A percentile compares a stretch with the other conserved stretches of the same genome.
These are phyloP conservation scores for Ormyrus labotus DNA, from an alignment of 2,888 invertebrate species.

Conservation along the genomic window DNA sequence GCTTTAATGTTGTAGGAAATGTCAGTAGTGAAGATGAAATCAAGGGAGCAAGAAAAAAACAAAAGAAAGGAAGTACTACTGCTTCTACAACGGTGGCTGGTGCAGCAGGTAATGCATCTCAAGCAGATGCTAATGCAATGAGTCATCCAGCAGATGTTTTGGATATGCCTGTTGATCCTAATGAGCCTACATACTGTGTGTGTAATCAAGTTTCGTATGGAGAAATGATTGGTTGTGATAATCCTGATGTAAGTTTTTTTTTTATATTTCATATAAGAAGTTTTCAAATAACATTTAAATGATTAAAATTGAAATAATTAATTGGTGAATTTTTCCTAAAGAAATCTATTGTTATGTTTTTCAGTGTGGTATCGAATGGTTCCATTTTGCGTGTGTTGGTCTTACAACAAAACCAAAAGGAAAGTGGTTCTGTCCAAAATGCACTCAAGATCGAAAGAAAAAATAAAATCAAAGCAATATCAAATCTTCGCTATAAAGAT, in stretches of 20 bases:
- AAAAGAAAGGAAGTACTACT: constrained; percentile 77
- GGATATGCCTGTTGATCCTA: constrained; percentile 96
- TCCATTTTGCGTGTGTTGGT: constrained; percentile 95
- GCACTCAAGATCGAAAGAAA: constrained; percentile 77
- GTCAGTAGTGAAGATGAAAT: constrained; percentile 73
- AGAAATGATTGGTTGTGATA: constrained; percentile 98
- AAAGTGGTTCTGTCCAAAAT: constrained; percentile 89
- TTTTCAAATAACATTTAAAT: constrained; percentile 17
- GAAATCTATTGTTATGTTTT: constrained; percentile 59
- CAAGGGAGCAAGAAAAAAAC: constrained; percentile 78
- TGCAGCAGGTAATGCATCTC: constrained; percentile 72
- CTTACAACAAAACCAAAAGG: constrained; percentile 95
- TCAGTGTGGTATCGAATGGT: constrained; percentile 94
- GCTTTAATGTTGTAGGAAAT: constrained; percentile 62
- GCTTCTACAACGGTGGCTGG: constrained; percentile 70
- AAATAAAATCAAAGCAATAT: constrained; percentile 68
- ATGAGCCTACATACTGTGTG: constrained; percentile 98
- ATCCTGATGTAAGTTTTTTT: constrained; percentile 83
- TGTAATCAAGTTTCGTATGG: constrained; percentile 98
- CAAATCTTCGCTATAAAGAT: constrained; percentile 45
- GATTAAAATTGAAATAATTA: constrained; percentile 10
- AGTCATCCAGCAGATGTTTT: constrained; percentile 93
- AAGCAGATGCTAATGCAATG: constrained; percentile 72
- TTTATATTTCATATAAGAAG: constrained; percentile 19
- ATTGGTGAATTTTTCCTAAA: neutral